phyloP scores from a whole-genome alignment of 1,140 invertebrate genomes.

The Philotrypesis tridentata region DNA sequence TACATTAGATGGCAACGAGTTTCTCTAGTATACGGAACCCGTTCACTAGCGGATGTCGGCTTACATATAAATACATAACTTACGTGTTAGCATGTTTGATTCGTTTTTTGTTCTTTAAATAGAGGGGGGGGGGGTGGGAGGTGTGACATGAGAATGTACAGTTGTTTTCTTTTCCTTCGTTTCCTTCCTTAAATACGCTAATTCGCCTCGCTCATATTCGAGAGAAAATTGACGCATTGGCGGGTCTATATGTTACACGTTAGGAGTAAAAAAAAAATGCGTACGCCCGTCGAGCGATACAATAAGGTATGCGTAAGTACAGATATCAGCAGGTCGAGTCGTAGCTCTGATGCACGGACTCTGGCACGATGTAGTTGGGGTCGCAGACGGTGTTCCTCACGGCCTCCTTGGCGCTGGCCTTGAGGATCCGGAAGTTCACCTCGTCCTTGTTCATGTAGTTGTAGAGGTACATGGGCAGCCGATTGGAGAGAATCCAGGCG shows the following conservation, averaged over 20 bases:
- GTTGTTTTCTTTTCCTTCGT: background rate
- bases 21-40: background rate
- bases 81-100: slow-evolving; percentile 10
- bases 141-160: background rate
- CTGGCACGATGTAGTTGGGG: slow-evolving; percentile 70
- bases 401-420: slow-evolving; percentile 76
- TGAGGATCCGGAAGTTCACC: slow-evolving; percentile 83
- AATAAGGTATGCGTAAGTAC: too few relatives aligned
- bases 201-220: background rate
- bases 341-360: slow-evolving; percentile 58
- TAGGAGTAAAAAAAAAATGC: too few relatives aligned
- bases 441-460: slow-evolving; percentile 77
- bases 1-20: slow-evolving; percentile 47
- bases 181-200: background rate
- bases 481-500: slow-evolving; percentile 85
- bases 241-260: too few relatives aligned
- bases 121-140: too few relatives aligned
- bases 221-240: background rate
- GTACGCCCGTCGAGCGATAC: too few relatives aligned
- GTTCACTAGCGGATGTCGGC: background rate
- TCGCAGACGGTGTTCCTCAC: slow-evolving; percentile 82
- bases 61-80: slow-evolving; percentile 31
- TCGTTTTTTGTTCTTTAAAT: background rate
- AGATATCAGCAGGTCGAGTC: slow-evolving; percentile 68
- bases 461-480: slow-evolving; percentile 83